Conservation (phyloP, 2,888 invertebrate genomes). For the Baronia brevicornis region DNA sequence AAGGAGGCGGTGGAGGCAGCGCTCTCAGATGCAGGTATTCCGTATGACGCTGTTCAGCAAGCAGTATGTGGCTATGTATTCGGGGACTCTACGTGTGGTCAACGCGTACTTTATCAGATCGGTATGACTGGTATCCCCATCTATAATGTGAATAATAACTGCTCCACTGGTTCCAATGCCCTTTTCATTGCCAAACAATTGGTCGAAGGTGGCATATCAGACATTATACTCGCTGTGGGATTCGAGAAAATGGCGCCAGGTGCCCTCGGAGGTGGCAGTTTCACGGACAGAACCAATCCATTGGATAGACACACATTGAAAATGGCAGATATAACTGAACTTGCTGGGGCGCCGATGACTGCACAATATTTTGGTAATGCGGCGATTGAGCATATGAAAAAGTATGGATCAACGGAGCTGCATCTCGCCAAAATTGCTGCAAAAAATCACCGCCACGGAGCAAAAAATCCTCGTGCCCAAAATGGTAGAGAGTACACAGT, state of each 20-base stretch:
- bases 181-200: conserved; percentile 93
- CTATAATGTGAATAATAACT: conserved; percentile 99
- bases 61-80: conserved; percentile 96
- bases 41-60: conserved; percentile 87
- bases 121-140: conserved; percentile 98
- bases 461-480: conserved; percentile 97
- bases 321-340: conserved; percentile 88
- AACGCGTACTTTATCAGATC: conserved; percentile 93
- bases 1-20: conserved; percentile 95
- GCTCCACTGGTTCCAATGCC: conserved; percentile 97
- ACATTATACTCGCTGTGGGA: conserved; percentile 94
- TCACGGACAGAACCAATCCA: conserved; percentile 89
- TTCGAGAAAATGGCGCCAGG: conserved; percentile 99
- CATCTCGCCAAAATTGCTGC: conserved; percentile 98
- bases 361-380: conserved; percentile 98
- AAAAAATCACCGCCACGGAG: conserved; percentile 98
- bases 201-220: conserved; percentile 89
- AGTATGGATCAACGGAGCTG: conserved; percentile 93
- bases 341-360: conserved; percentile 89
- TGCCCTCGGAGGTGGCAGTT: conserved; percentile 84
- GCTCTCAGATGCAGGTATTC: conserved; percentile 86
- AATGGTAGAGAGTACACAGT: conserved; percentile 93
- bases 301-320: conserved; percentile 90
- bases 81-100: conserved; percentile 97
- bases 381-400: conserved; percentile 95